phyloP scores from a whole-genome alignment of 2,113 vertebrate species.

The Dunckerocampus dactyliophorus region DNA sequence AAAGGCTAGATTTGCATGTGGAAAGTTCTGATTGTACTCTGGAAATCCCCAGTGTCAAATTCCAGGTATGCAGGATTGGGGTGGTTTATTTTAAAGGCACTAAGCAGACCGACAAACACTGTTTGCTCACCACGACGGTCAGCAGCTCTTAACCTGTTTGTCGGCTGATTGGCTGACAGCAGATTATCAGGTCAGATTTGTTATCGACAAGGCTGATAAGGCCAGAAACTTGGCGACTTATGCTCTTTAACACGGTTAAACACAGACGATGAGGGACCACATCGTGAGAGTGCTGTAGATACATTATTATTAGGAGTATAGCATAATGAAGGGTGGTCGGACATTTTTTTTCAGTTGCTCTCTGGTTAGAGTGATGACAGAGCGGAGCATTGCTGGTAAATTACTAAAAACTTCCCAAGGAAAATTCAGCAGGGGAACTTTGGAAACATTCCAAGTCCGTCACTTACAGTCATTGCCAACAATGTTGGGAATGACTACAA shows the following conservation, averaged over 20 bases:
- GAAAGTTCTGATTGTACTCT: background rate
- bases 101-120: conserved; percentile 9
- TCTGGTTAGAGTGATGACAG: too few relatives aligned
- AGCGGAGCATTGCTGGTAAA: too few relatives aligned
- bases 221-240: conserved; percentile 8
- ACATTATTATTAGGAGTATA: too few relatives aligned
- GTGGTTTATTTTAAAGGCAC: conserved; percentile 30
- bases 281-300: too few relatives aligned
- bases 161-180: conserved; percentile 14
- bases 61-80: conserved; percentile 13
- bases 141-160: conserved; percentile 21
- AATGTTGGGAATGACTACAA: too few relatives aligned
- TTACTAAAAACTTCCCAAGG: too few relatives aligned
- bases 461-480: too few relatives aligned
- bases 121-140: conserved; percentile 8
- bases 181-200: conserved; percentile 31
- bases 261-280: too few relatives aligned
- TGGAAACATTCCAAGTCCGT: too few relatives aligned
- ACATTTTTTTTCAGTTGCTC: too few relatives aligned
- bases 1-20: background rate
- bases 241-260: background rate
- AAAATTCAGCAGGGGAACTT: too few relatives aligned
- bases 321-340: too few relatives aligned
- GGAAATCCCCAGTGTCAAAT: conserved; percentile 1
- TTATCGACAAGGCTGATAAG: conserved; percentile 5